Conservation (phyloP, 1,140 invertebrate species). For the Idris sp. region DNA sequence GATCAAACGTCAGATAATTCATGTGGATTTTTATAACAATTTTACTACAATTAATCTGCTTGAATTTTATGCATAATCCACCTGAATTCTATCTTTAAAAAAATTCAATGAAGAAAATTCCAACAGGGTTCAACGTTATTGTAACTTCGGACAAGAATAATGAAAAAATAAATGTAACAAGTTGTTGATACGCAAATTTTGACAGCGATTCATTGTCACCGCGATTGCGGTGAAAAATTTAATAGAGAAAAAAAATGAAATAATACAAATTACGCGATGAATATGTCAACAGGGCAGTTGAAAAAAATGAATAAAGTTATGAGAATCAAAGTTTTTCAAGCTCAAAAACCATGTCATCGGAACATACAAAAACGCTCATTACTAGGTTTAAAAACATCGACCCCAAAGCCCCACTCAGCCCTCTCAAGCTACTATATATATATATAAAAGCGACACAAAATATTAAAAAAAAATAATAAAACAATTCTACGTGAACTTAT, state of each 20-base stretch:
- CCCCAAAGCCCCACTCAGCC: constrained; percentile 61
- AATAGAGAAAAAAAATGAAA: constrained; percentile 28
- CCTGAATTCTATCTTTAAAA: constrained; percentile 41
- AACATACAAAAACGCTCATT: constrained; percentile 44
- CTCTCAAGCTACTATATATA: constrained; percentile 64
- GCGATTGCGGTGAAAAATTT: constrained; percentile 24
- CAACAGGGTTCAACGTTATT: constrained; percentile 51
- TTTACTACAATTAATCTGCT: constrained; percentile 55
- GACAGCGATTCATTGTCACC: constrained; percentile 52
- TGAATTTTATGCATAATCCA: constrained; percentile 55
- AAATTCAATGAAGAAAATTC: constrained; percentile 39
- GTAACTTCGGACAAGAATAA: constrained; percentile 19
- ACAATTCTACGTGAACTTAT: constrained; percentile 63
- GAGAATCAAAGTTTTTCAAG: constrained; percentile 60
- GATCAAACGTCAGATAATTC: constrained; percentile 30
- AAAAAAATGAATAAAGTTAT: constrained; percentile 29
- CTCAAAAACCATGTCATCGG: constrained; percentile 57
- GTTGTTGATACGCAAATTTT: constrained; percentile 45
- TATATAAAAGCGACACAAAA: constrained; percentile 64
- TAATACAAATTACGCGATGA: constrained; percentile 40
- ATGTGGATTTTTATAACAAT: constrained; percentile 58
- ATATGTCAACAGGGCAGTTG: constrained; percentile 36
- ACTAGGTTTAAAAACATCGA: constrained; percentile 59
- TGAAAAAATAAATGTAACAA: constrained; percentile 36
- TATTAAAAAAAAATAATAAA: constrained; percentile 54